These are phyloP conservation scores for Astropecten irregularis DNA, from an alignment of 53 echinoderm and acorn worm species.

Conservation along the genomic window DNA sequence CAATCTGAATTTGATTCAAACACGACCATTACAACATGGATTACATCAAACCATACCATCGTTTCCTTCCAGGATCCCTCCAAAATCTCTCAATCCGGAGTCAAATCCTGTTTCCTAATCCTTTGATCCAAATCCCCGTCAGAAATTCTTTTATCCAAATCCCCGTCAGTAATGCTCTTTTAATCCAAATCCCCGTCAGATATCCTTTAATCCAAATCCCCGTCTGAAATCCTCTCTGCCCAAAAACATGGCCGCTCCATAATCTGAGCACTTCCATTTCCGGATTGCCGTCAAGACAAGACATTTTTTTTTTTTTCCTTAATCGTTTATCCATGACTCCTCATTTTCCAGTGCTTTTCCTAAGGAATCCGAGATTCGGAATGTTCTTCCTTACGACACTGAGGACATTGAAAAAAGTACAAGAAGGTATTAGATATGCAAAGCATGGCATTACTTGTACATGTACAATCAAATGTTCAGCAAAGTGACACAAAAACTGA, in stretches of 20 bases:
- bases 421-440: constrained; percentile 37
- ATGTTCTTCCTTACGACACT: constrained; percentile 56
- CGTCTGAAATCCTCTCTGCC: background rate
- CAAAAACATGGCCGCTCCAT: constrained; percentile 10
- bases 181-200: background rate
- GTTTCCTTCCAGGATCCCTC: constrained; percentile 46
- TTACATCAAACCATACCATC: constrained; percentile 37
- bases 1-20: constrained; percentile 4
- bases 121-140: constrained; percentile 3
- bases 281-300: constrained; percentile 27
- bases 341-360: constrained; percentile 29
- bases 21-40: constrained; percentile 16
- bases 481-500: background rate
- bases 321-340: constrained; percentile 29
- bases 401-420: constrained; percentile 51
- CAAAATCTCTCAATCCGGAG: constrained; percentile 11
- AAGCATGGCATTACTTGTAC: background rate
- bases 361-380: constrained; percentile 43
- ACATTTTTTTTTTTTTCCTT: background rate
- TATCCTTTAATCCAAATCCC: constrained; percentile 23
- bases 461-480: background rate
- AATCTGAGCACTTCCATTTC: constrained; percentile 32
- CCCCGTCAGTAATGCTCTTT: constrained; percentile 20
- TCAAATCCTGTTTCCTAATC: constrained; percentile 6
- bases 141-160: constrained; percentile 10